A percentile compares a stretch with the other conserved stretches of the same genome.
Conservation (phyloP, 2,888 invertebrate genomes). For the Volucella zonaria region DNA sequence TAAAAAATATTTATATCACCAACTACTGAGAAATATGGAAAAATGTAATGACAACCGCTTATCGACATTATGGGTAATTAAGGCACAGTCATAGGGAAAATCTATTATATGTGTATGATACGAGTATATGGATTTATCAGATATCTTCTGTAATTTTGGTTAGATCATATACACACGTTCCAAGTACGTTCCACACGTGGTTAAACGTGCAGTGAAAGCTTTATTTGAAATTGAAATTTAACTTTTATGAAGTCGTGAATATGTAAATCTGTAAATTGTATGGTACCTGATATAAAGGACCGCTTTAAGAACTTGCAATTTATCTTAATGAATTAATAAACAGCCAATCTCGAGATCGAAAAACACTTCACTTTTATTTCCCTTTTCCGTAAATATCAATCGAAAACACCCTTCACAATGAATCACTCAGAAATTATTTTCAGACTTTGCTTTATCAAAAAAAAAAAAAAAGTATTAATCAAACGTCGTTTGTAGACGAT, state of each 20-base stretch:
- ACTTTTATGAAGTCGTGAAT: neutral
- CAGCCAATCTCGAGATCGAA: neutral
- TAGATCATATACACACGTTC: neutral
- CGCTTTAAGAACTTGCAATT: slow-evolving; percentile 29
- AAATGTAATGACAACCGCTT: neutral
- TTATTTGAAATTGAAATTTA: neutral
- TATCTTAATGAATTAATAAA: neutral
- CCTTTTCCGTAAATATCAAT: slow-evolving; percentile 21
- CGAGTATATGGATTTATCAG: too few species aligned
- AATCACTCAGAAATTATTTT: slow-evolving; percentile 9
- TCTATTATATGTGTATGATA: too few species aligned
- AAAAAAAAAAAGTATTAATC: neutral
- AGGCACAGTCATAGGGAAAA: neutral
- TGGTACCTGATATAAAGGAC: neutral
- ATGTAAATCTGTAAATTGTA: slow-evolving; percentile 1
- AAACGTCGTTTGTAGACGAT: neutral
- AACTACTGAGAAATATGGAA: neutral
- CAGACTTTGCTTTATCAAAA: slow-evolving; percentile 24
- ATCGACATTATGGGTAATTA: neutral
- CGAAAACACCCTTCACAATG: neutral
- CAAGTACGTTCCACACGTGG: neutral
- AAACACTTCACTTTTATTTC: slow-evolving; percentile 40
- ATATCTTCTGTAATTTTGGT: too few species aligned
- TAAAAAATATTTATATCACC: neutral
- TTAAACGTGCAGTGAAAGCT: neutral